A percentile compares a stretch with the other conserved stretches of the same genome.
These are phyloP conservation scores for Platyscapa corneri DNA, from an alignment of 1,140 invertebrate species.

Conservation along the genomic window DNA sequence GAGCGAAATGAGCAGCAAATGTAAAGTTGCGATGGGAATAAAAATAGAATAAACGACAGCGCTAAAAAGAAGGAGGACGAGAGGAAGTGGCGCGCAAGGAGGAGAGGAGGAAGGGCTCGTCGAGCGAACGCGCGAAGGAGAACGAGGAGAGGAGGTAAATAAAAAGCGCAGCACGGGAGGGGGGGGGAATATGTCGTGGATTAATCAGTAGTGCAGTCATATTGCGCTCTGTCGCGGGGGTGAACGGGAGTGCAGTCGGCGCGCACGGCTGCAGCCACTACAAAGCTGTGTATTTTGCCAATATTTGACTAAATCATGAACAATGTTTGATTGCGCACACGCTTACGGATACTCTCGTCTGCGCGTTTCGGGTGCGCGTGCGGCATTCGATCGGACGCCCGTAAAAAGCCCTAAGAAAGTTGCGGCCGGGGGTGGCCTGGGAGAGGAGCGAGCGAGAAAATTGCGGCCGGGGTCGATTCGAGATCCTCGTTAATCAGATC, in stretches of 20 bases:
- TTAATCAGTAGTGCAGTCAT: constrained; percentile 63
- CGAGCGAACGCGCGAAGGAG: neutral
- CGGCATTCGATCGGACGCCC: constrained; percentile 8
- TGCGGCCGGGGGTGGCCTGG: neutral
- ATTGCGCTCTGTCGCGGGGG: constrained; percentile 31
- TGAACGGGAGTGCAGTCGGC: constrained; percentile 41
- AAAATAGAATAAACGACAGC: neutral
- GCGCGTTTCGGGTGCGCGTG: constrained; percentile 40
- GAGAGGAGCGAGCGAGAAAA: neutral
- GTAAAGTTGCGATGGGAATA: constrained; percentile 14
- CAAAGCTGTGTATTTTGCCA: constrained; percentile 74
- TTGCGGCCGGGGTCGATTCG: constrained; percentile 51
- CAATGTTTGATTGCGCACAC: constrained; percentile 74
- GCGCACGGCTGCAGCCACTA: constrained; percentile 66
- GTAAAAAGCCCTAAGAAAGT: neutral
- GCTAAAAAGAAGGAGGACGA: neutral
- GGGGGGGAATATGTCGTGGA: constrained; percentile 66
- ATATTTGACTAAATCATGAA: constrained; percentile 76
- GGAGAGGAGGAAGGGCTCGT: neutral
- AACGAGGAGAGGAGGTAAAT: neutral
- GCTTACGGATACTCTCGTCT: constrained; percentile 29
- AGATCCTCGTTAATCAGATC: constrained; percentile 70
- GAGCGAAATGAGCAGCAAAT: constrained; percentile 4
- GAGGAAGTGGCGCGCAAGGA: neutral
- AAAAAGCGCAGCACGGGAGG: constrained; percentile 1